phyloP scores from a whole-genome alignment of 2,888 invertebrate species.

The Torymus auratus region DNA sequence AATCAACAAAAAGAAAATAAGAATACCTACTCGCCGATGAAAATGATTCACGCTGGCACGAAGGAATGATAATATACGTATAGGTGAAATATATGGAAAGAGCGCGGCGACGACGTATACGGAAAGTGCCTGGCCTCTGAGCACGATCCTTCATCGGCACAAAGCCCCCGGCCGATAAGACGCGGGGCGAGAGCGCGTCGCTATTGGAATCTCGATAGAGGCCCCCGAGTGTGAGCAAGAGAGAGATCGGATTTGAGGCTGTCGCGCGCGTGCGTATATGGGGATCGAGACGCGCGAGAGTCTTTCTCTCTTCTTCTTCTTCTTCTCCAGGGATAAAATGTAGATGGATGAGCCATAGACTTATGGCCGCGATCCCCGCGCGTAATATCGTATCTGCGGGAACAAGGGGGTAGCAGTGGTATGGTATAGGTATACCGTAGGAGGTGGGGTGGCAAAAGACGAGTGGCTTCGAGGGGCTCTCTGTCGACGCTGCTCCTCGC shows the following conservation, averaged over 20 bases:
- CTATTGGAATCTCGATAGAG: conserved; percentile 76
- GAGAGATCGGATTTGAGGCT: conserved; percentile 73
- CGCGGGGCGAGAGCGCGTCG: conserved; percentile 57
- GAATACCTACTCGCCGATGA: neutral
- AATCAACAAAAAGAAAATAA: conserved; percentile 11
- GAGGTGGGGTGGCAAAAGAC: neutral
- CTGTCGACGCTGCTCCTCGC: conserved; percentile 28
- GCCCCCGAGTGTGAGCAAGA: conserved; percentile 48
- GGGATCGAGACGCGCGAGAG: too few relatives aligned
- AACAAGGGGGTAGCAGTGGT: conserved; percentile 59
- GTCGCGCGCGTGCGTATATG: conserved; percentile 40
- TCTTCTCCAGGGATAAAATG: conserved; percentile 71
- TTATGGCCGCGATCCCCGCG: conserved; percentile 71
- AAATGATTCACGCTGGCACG: conserved; percentile 46
- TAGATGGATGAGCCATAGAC: conserved; percentile 76
- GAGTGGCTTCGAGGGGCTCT: conserved; percentile 46
- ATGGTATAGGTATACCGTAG: conserved; percentile 52
- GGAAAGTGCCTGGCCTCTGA: conserved; percentile 68
- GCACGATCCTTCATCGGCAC: conserved; percentile 74
- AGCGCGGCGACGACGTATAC: conserved; percentile 66
- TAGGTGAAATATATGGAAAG: conserved; percentile 64
- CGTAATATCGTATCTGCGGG: conserved; percentile 69
- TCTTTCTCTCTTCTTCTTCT: too few relatives aligned
- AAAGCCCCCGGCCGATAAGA: conserved; percentile 74
- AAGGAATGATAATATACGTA: conserved; percentile 73